Conservation (phyloP, 2,797 vertebrate genomes). For the Eutrigla gurnardus region DNA sequence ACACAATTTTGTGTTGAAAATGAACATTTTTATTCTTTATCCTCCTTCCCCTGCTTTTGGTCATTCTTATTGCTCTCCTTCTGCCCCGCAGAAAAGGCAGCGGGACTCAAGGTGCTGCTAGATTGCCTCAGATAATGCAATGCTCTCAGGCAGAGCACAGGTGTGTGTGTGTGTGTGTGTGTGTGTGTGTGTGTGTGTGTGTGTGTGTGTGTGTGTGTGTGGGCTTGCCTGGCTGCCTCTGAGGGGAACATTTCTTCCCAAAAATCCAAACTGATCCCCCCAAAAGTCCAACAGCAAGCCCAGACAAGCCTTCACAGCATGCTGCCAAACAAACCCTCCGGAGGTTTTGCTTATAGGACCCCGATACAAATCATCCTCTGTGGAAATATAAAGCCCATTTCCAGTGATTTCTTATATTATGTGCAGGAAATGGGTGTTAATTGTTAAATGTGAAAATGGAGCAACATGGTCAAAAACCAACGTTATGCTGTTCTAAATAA, state of each 20-base stretch:
- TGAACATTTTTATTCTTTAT: constrained; percentile 54
- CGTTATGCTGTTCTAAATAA: not conserved
- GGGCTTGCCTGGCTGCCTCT: constrained; percentile 37
- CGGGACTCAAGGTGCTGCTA: constrained; percentile 54
- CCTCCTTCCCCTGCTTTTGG: constrained; percentile 45
- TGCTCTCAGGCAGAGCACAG: constrained; percentile 54
- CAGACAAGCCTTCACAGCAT: constrained; percentile 52
- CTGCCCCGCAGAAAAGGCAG: constrained; percentile 54
- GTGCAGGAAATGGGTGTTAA: constrained; percentile 58
- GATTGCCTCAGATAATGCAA: constrained; percentile 69
- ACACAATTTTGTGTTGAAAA: constrained; percentile 43
- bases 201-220: constrained; percentile 28
- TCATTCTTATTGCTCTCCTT: constrained; percentile 60
- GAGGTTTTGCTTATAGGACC: constrained; percentile 50
- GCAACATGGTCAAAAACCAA: not conserved
- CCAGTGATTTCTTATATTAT: constrained; percentile 45
- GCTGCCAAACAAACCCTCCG: constrained; percentile 51
- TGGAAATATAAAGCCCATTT: constrained; percentile 38
- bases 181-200: constrained; percentile 34
- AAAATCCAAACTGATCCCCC: constrained; percentile 57
- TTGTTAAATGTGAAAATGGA: constrained; percentile 43
- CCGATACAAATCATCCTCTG: constrained; percentile 31
- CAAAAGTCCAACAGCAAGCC: constrained; percentile 60
- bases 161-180: constrained; percentile 46
- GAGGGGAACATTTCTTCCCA: constrained; percentile 37